Conservation (phyloP, 1,140 invertebrate genomes). For the Alviniconcha marisindica region DNA sequence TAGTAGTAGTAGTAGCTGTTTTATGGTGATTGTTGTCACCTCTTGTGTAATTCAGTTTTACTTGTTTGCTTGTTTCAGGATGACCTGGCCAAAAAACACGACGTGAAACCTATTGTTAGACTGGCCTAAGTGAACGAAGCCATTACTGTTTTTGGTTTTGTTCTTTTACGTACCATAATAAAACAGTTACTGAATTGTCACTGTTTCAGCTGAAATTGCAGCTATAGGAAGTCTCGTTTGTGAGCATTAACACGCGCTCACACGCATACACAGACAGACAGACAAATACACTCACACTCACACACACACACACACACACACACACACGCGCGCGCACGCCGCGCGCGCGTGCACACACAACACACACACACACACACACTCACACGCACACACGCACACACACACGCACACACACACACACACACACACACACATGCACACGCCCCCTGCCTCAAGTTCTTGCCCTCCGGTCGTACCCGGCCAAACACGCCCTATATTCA, state of each 20-base stretch:
- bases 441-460: too few species aligned
- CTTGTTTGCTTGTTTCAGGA: too few species aligned
- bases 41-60: too few species aligned
- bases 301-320: not conserved
- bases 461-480: too few species aligned
- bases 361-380: not conserved
- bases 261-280: constrained; percentile 13
- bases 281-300: not conserved
- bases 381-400: constrained; percentile 1
- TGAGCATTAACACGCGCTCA: not conserved
- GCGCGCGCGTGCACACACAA: not conserved
- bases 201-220: not conserved
- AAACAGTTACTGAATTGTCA: not conserved
- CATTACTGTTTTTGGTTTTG: not conserved
- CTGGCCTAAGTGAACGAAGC: not conserved
- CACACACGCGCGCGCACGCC: not conserved
- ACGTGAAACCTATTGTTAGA: not conserved
- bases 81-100: constrained; percentile 1
- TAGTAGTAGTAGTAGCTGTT: too few species aligned
- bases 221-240: not conserved
- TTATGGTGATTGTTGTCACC: too few species aligned
- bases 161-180: not conserved
- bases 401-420: constrained; percentile 19
- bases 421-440: too few species aligned
- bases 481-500: too few species aligned